phyloP scores from a whole-genome alignment of 1,140 invertebrate species.

The Hydropsyche tenuis region DNA sequence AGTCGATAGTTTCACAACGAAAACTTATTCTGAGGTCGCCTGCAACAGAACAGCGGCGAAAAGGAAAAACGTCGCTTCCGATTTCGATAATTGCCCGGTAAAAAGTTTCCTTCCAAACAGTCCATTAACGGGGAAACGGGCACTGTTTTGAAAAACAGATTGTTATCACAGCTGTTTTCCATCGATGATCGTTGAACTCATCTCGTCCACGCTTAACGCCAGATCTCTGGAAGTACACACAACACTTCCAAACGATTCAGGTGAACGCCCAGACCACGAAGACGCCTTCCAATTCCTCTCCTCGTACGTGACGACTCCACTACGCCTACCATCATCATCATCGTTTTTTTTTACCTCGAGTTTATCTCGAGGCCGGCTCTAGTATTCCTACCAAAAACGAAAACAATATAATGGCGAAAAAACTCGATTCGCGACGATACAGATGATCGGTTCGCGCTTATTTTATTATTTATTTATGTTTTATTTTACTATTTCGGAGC shows the following conservation, averaged over 20 bases:
- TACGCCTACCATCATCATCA: slow-evolving; percentile 24
- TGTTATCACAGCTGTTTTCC: slow-evolving; percentile 13
- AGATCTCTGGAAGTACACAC: not conserved
- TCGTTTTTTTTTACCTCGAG: slow-evolving; percentile 3
- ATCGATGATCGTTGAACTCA: not conserved
- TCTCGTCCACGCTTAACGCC: too few species aligned
- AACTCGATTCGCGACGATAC: slow-evolving; percentile 2
- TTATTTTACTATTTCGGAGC: too few species aligned
- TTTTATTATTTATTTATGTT: not conserved
- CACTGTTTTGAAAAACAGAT: too few species aligned
- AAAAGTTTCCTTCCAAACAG: too few species aligned
- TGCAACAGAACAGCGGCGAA: too few species aligned
- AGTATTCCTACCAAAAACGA: not conserved
- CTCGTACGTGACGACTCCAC: slow-evolving; percentile 22
- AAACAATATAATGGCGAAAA: not conserved
- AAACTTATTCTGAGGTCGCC: too few species aligned
- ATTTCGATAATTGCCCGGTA: too few species aligned
- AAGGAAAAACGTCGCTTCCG: too few species aligned
- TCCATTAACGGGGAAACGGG: too few species aligned
- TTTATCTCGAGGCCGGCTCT: slow-evolving; percentile 11
- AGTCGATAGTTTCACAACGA: too few species aligned
- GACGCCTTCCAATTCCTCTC: slow-evolving; percentile 15
- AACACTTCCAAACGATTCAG: slow-evolving; percentile 8
- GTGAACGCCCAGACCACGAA: slow-evolving; percentile 16
- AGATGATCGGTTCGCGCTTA: not conserved